Conservation (phyloP, 2,113 vertebrate species). For the Callithrix jacchus region DNA sequence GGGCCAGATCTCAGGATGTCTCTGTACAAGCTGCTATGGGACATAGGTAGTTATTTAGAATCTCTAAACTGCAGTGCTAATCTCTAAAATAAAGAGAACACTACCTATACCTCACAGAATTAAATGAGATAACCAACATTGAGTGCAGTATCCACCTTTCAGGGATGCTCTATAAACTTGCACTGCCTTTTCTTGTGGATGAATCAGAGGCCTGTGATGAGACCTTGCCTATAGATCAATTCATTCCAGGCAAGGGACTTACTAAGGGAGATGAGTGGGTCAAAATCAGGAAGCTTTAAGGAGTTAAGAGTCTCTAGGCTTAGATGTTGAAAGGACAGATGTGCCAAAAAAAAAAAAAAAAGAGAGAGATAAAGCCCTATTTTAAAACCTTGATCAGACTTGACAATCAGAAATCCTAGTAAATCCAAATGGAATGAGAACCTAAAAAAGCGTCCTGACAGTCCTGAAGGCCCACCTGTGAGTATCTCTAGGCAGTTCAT, state of each 20-base stretch:
- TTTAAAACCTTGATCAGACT: slow-evolving; percentile 17
- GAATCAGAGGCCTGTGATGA: neutral
- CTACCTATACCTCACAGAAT: neutral
- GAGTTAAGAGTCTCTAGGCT: slow-evolving; percentile 4
- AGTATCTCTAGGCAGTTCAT: slow-evolving; percentile 66
- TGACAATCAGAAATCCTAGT: slow-evolving; percentile 50
- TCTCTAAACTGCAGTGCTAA: neutral
- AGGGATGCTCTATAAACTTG: neutral
- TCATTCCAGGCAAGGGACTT: neutral
- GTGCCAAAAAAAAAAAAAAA: neutral
- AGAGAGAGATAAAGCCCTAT: neutral
- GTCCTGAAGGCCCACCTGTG: slow-evolving; percentile 40
- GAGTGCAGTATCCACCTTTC: neutral
- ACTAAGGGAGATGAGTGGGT: neutral
- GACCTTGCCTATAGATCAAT: neutral
- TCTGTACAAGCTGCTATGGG: neutral
- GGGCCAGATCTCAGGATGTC: neutral
- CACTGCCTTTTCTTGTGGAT: neutral
- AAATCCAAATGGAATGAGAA: slow-evolving; percentile 53
- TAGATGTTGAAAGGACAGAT: neutral
- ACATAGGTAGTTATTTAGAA: neutral
- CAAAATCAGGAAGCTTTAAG: neutral
- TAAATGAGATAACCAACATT: neutral
- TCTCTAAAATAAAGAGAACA: neutral
- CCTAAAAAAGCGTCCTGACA: slow-evolving; percentile 41